Conservation (phyloP, 1,140 invertebrate genomes). For the Telenomus remus region DNA sequence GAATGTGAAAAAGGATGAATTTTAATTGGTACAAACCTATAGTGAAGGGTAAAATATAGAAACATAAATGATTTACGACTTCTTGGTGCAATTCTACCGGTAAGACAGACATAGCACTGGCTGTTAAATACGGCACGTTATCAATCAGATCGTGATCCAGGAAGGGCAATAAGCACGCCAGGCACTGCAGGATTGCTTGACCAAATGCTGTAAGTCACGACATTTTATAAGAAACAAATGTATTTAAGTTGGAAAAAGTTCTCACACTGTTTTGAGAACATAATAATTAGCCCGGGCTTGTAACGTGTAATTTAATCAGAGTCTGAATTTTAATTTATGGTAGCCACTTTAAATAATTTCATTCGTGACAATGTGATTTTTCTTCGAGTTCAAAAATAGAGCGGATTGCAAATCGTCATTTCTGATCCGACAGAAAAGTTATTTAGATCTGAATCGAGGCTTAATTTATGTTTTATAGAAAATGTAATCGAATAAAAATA, state of each 20-base stretch:
- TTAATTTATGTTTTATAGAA: too few relatives aligned
- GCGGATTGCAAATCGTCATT: too few relatives aligned
- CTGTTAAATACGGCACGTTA: conserved; percentile 94
- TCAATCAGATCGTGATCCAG: conserved; percentile 97
- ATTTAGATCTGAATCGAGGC: too few relatives aligned
- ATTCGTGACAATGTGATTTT: too few relatives aligned
- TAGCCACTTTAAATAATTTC: too few relatives aligned
- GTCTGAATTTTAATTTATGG: too few relatives aligned
- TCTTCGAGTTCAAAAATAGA: too few relatives aligned
- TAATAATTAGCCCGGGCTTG: neutral
- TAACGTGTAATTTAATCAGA: too few relatives aligned
- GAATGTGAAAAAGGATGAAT: too few relatives aligned
- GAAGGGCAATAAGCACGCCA: conserved; percentile 95
- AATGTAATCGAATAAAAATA: too few relatives aligned
- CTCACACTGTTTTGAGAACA: neutral
- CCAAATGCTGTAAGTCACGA: conserved; percentile 86
- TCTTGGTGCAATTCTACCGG: conserved; percentile 94
- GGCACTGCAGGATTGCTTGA: conserved; percentile 90
- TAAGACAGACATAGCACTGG: conserved; percentile 93
- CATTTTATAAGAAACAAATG: conserved; percentile 45
- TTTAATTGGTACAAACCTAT: conserved; percentile 83
- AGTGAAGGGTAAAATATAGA: conserved; percentile 97
- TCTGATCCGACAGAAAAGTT: too few relatives aligned
- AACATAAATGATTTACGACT: conserved; percentile 95
- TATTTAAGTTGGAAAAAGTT: conserved; percentile 17